Conservation (phyloP, 2,797 vertebrate species). For the Eospalax fontanierii region DNA sequence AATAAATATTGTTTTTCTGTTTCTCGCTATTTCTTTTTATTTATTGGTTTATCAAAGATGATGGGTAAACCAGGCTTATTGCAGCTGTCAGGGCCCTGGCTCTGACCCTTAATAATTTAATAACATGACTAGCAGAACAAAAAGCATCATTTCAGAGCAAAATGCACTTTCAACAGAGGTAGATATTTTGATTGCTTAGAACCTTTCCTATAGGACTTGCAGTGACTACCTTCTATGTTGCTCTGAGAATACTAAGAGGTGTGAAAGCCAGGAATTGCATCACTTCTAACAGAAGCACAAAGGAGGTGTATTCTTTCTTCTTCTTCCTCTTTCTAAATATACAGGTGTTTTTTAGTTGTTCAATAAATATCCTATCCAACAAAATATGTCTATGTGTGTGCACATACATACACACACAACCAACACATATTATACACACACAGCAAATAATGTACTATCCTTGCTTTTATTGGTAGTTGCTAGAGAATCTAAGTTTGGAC, state of each 20-base stretch:
- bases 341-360: slow-evolving; percentile 26
- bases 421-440: not conserved
- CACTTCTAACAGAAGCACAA: slow-evolving; percentile 6
- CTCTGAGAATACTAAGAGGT: not conserved
- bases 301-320: not conserved
- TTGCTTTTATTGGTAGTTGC: not conserved
- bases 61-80: no score
- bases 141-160: not conserved
- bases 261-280: not conserved
- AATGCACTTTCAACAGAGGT: not conserved
- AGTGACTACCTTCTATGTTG: not conserved
- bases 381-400: not conserved
- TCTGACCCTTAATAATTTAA: no score
- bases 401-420: not conserved
- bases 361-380: slow-evolving; percentile 8
- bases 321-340: not conserved
- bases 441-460: not conserved
- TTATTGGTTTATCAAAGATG: no score
- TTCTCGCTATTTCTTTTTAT: no score
- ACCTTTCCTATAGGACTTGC: not conserved
- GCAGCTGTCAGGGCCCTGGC: no score
- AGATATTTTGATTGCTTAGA: not conserved
- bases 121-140: not conserved
- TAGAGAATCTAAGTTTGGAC: slow-evolving; percentile 40
- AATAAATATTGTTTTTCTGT: no score